Evolutionary conservation across 2,888 invertebrate genomes (phyloP).

Genomic region (Apamea monoglypha): DNA sequence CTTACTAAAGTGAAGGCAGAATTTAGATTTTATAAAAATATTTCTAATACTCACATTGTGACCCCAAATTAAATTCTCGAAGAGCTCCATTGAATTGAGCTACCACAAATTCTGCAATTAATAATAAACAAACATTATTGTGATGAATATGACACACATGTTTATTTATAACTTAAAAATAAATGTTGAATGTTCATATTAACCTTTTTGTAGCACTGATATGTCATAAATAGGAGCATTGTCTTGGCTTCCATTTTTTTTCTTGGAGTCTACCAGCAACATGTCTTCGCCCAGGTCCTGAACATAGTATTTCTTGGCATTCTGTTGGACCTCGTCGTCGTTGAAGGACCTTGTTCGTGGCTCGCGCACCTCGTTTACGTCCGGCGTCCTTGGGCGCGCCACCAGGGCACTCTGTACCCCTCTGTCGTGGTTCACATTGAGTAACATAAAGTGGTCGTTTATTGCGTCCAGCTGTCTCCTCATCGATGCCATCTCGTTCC

Average conservation of each 20-base stretch:
- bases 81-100: slow-evolving; percentile 85
- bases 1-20: neutral
- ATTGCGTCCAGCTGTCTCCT: slow-evolving; percentile 82
- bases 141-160: slow-evolving; percentile 25
- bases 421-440: slow-evolving; percentile 77
- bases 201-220: slow-evolving; percentile 80
- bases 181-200: slow-evolving; percentile 28
- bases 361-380: slow-evolving; percentile 72
- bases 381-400: slow-evolving; percentile 68
- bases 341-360: slow-evolving; percentile 74
- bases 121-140: slow-evolving; percentile 44
- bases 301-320: slow-evolving; percentile 80
- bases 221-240: slow-evolving; percentile 73
- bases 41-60: slow-evolving; percentile 77
- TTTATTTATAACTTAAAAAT: slow-evolving; percentile 34
- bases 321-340: slow-evolving; percentile 69
- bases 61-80: slow-evolving; percentile 78
- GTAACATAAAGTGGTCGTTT: slow-evolving; percentile 80
- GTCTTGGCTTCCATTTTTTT: slow-evolving; percentile 78
- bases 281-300: slow-evolving; percentile 85
- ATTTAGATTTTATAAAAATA: neutral
- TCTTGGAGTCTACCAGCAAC: slow-evolving; percentile 83
- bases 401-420: slow-evolving; percentile 78
- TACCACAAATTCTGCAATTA: slow-evolving; percentile 81
- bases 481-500: slow-evolving; percentile 85